These are phyloP conservation scores for Rhinichthys klamathensis DNA, from an alignment of 2,113 vertebrate species.

Conservation along the genomic window DNA sequence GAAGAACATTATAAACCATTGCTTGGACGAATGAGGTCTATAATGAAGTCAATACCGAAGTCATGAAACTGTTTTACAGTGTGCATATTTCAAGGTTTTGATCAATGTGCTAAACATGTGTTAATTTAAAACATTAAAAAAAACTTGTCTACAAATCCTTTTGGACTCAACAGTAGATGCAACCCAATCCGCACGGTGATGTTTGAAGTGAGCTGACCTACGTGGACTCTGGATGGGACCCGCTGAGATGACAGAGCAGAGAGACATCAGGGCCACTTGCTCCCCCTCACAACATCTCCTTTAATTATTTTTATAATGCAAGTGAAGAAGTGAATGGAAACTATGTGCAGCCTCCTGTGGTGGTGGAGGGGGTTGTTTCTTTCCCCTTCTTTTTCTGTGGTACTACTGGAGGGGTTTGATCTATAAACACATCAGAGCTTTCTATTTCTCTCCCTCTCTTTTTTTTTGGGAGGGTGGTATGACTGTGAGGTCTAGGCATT, in stretches of 20 bases:
- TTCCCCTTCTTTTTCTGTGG: conserved; percentile 44
- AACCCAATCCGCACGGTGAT: conserved; percentile 41
- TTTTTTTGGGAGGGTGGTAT: conserved; percentile 56
- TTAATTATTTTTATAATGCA: conserved; percentile 75
- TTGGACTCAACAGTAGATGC: conserved; percentile 44
- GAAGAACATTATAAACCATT: conserved; percentile 32
- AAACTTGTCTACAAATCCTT: conserved; percentile 3
- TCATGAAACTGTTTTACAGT: conserved; percentile 27
- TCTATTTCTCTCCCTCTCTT: conserved; percentile 41
- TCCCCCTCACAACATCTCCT: conserved; percentile 66
- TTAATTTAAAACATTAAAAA: neutral
- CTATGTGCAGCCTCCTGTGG: conserved; percentile 68
- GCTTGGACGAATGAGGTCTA: conserved; percentile 15
- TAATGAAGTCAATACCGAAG: conserved; percentile 17
- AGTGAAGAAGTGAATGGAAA: conserved; percentile 76
- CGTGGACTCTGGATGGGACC: conserved; percentile 66
- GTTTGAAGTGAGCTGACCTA: conserved; percentile 63
- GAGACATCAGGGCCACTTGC: conserved; percentile 65
- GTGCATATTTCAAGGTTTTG: conserved; percentile 32
- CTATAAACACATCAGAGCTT: conserved; percentile 66
- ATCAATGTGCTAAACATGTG: conserved; percentile 18
- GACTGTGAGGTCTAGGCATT: conserved; percentile 35
- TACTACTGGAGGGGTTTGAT: conserved; percentile 58
- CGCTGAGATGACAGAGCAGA: conserved; percentile 67
- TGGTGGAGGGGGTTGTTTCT: conserved; percentile 52